A percentile compares a stretch with the other conserved stretches of the same genome.
These are phyloP conservation scores for Nesoenas mayeri DNA, from an alignment of 2,113 vertebrate species.

Conservation along the genomic window DNA sequence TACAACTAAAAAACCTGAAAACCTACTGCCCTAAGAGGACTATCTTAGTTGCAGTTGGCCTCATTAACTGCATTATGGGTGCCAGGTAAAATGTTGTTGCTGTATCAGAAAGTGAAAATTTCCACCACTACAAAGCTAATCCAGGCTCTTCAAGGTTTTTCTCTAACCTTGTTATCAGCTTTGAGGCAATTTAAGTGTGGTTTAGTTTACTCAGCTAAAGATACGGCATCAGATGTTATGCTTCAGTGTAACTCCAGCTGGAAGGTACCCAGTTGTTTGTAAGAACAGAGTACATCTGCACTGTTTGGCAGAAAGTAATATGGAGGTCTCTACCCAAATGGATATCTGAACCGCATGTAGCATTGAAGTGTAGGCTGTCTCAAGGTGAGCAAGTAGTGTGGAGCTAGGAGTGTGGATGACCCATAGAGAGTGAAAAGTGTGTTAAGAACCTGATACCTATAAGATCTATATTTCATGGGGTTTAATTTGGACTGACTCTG, in stretches of 20 bases:
- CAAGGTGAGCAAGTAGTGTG: fast-evolving
- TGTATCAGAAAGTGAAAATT: background rate
- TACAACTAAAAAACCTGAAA: background rate
- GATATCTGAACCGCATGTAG: background rate
- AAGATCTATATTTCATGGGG: background rate
- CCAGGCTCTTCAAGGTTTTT: background rate
- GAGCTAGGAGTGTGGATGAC: fast-evolving
- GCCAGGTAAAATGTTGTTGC: background rate
- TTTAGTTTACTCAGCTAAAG: background rate
- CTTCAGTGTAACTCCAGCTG: background rate
- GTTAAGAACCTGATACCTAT: background rate
- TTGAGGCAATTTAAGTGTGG: background rate
- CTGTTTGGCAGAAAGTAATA: background rate
- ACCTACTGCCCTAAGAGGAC: background rate
- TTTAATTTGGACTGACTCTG: background rate
- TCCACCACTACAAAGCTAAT: background rate
- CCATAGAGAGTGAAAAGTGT: background rate
- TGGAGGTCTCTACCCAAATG: background rate
- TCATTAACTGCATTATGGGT: background rate
- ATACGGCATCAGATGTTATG: fast-evolving
- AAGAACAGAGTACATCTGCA: background rate
- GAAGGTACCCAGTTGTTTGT: background rate
- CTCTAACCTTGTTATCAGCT: background rate
- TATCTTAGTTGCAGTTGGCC: background rate
- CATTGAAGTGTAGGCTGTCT: background rate